Evolutionary conservation across 2,797 vertebrate species (phyloP).

Genomic region (Cossypha dichroa): DNA sequence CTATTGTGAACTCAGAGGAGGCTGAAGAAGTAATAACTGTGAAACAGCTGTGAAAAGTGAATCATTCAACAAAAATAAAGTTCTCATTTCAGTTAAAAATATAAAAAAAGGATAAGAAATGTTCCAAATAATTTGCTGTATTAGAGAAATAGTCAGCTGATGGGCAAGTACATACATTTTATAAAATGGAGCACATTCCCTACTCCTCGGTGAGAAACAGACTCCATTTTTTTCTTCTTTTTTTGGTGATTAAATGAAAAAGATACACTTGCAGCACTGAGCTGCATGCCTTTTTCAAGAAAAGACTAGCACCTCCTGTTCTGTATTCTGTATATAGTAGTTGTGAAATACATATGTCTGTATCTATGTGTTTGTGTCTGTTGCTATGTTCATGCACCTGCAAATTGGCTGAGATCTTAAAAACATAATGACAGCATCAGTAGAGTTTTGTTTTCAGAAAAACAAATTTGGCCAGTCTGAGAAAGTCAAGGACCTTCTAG

Average conservation of each 20-base stretch:
- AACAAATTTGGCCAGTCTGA: neutral
- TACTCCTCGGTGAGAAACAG: neutral
- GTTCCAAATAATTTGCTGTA: neutral
- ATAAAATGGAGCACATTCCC: neutral
- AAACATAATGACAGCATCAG: neutral
- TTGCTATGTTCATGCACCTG: conserved; percentile 16
- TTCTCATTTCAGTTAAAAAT: neutral
- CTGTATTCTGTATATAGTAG: neutral
- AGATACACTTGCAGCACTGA: neutral
- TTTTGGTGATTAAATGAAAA: neutral
- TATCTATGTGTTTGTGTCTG: conserved; percentile 25
- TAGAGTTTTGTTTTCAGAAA: neutral
- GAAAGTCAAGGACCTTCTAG: neutral
- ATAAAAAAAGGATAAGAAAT: neutral
- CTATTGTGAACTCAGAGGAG: neutral
- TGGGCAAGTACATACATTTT: neutral
- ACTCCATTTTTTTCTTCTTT: neutral
- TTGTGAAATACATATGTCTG: neutral
- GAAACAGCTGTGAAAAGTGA: conserved; percentile 6
- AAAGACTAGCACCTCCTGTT: conserved; percentile 35
- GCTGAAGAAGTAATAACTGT: neutral
- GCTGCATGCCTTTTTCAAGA: neutral
- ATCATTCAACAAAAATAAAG: conserved; percentile 12
- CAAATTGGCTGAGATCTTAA: conserved; percentile 11
- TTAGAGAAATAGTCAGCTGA: neutral